phyloP scores from a whole-genome alignment of 2,113 vertebrate genomes.

The Monopterus albus region DNA sequence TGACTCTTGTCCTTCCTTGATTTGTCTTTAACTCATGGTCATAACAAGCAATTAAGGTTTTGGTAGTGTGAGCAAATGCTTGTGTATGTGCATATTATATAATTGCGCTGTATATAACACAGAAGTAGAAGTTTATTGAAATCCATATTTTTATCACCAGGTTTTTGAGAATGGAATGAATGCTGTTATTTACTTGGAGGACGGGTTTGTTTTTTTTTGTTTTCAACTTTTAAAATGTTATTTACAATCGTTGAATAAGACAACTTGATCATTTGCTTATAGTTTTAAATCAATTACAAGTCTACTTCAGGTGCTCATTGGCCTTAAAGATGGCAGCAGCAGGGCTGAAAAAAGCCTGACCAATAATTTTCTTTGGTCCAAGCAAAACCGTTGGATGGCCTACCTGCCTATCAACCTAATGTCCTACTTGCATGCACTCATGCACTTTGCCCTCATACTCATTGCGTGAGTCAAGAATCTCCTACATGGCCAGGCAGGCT shows the following conservation, averaged over 20 bases:
- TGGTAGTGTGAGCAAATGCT: neutral
- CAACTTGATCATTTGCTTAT: no score
- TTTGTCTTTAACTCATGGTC: slow-evolving; percentile 40
- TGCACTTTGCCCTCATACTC: no score
- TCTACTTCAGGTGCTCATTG: neutral
- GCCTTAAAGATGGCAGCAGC: no score
- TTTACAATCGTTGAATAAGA: neutral
- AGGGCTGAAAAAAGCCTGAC: no score
- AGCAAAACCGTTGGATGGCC: no score
- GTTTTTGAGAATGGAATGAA: neutral
- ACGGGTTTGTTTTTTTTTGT: no score
- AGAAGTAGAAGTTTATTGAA: neutral
- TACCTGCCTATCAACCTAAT: no score
- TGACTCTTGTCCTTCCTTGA: slow-evolving; percentile 15
- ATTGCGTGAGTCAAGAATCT: no score
- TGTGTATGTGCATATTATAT: neutral
- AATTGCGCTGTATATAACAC: neutral
- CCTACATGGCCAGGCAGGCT: no score
- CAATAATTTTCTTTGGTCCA: no score
- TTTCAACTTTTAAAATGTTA: neutral
- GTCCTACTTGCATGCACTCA: no score
- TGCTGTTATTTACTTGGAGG: neutral
- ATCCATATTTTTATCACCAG: neutral
- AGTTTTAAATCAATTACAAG: no score
- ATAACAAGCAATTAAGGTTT: slow-evolving; percentile 11